Evolutionary conservation across 2,888 invertebrate genomes (phyloP).

Genomic region (Luperina nickerlii): DNA sequence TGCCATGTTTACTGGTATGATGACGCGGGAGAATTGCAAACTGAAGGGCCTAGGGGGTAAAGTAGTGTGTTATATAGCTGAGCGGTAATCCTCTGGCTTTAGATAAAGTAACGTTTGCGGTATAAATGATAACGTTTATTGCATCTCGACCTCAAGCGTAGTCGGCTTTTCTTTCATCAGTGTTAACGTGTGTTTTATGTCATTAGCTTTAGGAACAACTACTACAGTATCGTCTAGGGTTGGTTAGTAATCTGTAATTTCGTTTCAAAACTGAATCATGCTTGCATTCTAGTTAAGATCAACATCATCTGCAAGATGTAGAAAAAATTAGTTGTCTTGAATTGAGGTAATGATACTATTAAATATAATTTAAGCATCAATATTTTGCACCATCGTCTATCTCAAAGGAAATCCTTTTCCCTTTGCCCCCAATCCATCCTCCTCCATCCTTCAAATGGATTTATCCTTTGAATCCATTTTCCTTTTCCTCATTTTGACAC

Average conservation of each 20-base stretch:
- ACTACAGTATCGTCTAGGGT: not conserved
- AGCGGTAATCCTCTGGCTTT: constrained; percentile 44
- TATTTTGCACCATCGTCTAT: not conserved
- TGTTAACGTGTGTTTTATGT: constrained; percentile 19
- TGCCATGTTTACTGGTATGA: constrained; percentile 69
- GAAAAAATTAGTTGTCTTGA: not conserved
- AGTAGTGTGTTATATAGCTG: constrained; percentile 43
- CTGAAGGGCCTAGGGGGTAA: constrained; percentile 18
- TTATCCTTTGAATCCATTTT: too few species aligned
- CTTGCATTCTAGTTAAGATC: not conserved
- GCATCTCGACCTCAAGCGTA: constrained; percentile 33
- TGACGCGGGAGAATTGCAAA: constrained; percentile 13
- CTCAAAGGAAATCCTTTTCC: not conserved
- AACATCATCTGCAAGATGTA: not conserved
- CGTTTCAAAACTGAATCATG: not conserved
- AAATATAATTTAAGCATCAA: not conserved
- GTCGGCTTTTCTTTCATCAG: constrained; percentile 15
- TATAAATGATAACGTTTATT: constrained; percentile 58
- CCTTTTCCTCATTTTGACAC: too few species aligned
- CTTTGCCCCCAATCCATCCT: not conserved
- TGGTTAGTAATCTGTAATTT: not conserved
- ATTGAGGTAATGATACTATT: not conserved
- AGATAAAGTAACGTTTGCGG: constrained; percentile 32
- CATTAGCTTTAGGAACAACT: not conserved
- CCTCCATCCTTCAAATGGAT: too few species aligned